Evolutionary conservation across 2,113 vertebrate species (phyloP), one percentile per base, ranked within the genome.

Genomic region (Menidia beryllina): DNA sequence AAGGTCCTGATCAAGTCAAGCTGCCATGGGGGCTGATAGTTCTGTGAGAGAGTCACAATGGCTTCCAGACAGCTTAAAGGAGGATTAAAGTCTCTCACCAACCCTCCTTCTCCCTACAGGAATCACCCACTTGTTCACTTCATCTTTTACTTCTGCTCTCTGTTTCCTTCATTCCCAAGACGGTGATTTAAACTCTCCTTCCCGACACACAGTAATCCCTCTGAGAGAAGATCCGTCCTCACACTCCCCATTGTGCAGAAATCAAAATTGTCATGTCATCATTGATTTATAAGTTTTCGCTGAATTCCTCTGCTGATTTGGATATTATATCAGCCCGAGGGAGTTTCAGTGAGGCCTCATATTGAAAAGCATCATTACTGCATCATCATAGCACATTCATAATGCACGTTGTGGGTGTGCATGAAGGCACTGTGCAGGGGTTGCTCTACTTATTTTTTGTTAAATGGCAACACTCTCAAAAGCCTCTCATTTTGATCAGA

Each of bases 1-100:
- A 59, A 58, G 62, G 67, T 87, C 74, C 69, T 72, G 82, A 89
- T 91, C 73, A 65, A 85, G 77, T 90, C 77, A 88, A 82, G 89
- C 83, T 81, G 77, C 26, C 75, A 62, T 75, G 81, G 66, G 89
- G 88, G 86, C 75, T 47, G 74, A 90, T 88, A 84, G 66, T 50
- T 48, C 77, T 72, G 61, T 77, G 81, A 86, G 78, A 77, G 62
- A 86, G 83, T 53, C 72, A 80, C 89, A 74, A 85, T 70, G 66
- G 81, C 85, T 79, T 80, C 53, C 82, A 88, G 83, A 81, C 77
- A 48, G 56, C 75, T 85, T 89, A 86, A 90, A 85, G 72, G 63
- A 38, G 76, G 78, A 82, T 87, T 81, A 86, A 72, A 82, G 62
- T 63, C 50, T 78, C 58, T 84, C 86, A 12, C 52, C 20, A 54